Evolutionary conservation across 2,113 vertebrate species (phyloP).

Genomic region (Thamnaconus septentrionalis): DNA sequence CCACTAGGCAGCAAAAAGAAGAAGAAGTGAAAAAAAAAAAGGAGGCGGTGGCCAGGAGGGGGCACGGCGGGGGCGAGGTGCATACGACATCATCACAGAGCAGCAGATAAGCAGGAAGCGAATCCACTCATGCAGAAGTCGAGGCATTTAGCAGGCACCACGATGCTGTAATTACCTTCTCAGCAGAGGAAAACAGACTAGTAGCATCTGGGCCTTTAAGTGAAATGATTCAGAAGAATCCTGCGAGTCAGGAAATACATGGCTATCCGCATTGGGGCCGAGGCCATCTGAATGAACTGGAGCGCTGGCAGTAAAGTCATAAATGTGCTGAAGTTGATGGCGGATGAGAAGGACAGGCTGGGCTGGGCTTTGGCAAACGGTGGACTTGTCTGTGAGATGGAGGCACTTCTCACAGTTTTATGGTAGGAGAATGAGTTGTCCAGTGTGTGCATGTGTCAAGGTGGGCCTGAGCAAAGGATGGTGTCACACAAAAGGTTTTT

Average conservation of each 20-base stretch:
- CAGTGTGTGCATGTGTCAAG: slow-evolving; percentile 13
- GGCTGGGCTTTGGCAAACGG: slow-evolving; percentile 12
- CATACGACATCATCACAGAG: slow-evolving; percentile 37
- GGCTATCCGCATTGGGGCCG: slow-evolving; percentile 17
- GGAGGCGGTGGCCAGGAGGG: slow-evolving; percentile 26
- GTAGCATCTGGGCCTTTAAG: slow-evolving; percentile 70
- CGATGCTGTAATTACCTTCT: slow-evolving; percentile 61
- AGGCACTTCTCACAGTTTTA: slow-evolving; percentile 41
- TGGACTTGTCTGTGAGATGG: slow-evolving; percentile 26
- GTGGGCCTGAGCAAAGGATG: neutral
- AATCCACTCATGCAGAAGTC: slow-evolving; percentile 56
- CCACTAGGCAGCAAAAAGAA: neutral
- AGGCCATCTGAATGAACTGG: slow-evolving; percentile 41
- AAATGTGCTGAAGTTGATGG: slow-evolving; percentile 54
- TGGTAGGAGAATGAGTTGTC: neutral
- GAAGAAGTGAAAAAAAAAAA: neutral
- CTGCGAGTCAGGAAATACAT: slow-evolving; percentile 60
- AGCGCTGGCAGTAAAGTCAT: slow-evolving; percentile 60
- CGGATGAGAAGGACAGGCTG: slow-evolving; percentile 9
- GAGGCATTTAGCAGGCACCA: slow-evolving; percentile 64
- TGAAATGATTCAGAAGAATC: slow-evolving; percentile 83
- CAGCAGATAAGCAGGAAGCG: slow-evolving; percentile 53
- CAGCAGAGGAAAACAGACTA: slow-evolving; percentile 46
- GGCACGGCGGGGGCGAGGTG: slow-evolving; percentile 44
- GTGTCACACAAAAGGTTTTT: slow-evolving; percentile 10